phyloP scores from a whole-genome alignment of 1,140 invertebrate species.

The Hyphantria cunea region DNA sequence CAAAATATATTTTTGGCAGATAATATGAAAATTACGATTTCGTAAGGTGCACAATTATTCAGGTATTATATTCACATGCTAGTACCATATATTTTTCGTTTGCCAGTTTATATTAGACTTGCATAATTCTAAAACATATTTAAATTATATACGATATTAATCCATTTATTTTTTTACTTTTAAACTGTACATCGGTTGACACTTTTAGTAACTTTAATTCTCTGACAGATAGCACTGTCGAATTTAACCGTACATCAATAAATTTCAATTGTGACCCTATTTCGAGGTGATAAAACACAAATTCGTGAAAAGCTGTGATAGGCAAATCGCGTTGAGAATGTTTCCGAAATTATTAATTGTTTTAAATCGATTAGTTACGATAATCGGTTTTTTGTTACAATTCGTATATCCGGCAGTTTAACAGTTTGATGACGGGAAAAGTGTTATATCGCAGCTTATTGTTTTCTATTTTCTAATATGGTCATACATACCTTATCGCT shows the following conservation, averaged over 20 bases:
- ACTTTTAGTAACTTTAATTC: constrained; percentile 10
- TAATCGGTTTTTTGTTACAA: constrained; percentile 36
- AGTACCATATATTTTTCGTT: not conserved
- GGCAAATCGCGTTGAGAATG: constrained; percentile 27
- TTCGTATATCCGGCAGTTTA: constrained; percentile 31
- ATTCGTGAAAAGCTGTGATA: constrained; percentile 15
- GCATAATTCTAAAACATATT: not conserved
- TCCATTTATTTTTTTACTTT: too few relatives aligned
- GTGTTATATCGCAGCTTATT: constrained; percentile 17
- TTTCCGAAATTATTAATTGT: constrained; percentile 37
- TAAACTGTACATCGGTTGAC: not conserved
- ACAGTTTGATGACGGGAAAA: constrained; percentile 5
- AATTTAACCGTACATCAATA: constrained; percentile 7
- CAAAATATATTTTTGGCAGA: too few relatives aligned
- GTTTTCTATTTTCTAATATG: constrained; percentile 6
- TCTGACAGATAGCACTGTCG: constrained; percentile 4
- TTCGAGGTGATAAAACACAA: constrained; percentile 13
- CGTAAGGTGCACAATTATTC: not conserved
- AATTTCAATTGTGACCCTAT: constrained; percentile 22
- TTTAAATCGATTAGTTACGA: constrained; percentile 50
- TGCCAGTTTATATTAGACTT: too few relatives aligned
- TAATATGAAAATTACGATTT: too few relatives aligned
- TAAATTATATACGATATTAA: too few relatives aligned
- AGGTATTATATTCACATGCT: too few relatives aligned
- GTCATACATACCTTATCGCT: not conserved